Base-by-base conservation (phyloP, 2,888 invertebrate species). In the Drosophila mayaguana region DNA sequence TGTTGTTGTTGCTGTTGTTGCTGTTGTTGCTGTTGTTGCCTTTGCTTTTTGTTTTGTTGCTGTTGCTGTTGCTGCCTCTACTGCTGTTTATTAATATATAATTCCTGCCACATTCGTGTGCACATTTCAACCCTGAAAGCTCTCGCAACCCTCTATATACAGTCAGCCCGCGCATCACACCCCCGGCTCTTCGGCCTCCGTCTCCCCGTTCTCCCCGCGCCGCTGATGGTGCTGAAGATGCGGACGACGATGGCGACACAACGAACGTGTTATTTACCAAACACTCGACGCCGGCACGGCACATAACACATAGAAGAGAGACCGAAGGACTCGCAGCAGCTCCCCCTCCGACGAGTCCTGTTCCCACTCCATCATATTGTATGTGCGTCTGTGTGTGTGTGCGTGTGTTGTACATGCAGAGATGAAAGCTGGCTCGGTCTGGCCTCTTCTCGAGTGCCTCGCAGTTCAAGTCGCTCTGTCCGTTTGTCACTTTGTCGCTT, bases 211-310 rank as follows among this genome's bases (percentile, higher is more conserved):
- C 34, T 9, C n/a, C 43, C 43, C 32, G 1, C 20, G 55, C 25
- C 40, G 64, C 22, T 60, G 84, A 68, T 66, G 66, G 69, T 71
- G 81, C 77, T 77, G 81, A 65, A 65, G 81, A 80, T 77, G 76
- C 55, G 86, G 68, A 64, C 64, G 65, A 64, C 43, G 50, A 65
- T 66, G 77, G 91, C 91, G 91, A 91, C 91, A 91, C 88, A 88
- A 76, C 88, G 90, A 90, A 91, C 91, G 91, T 91, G 91, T 91
- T 91, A 91, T 91, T 91, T 91, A 91, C 91, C 91, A 91, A 91
- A 91, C 91, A 91, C 91, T 90, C 91, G 88, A 89, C 83, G 73
- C 69, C 63, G 83, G 76, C 78, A 80, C 81, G 83, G 76, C 78
- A 80, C 81, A 85, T 80, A 81, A 80, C 81, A 89, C 78, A 87